These are phyloP conservation scores for Dryobota labecula DNA, from an alignment of 2,888 invertebrate species.

Conservation along the genomic window DNA sequence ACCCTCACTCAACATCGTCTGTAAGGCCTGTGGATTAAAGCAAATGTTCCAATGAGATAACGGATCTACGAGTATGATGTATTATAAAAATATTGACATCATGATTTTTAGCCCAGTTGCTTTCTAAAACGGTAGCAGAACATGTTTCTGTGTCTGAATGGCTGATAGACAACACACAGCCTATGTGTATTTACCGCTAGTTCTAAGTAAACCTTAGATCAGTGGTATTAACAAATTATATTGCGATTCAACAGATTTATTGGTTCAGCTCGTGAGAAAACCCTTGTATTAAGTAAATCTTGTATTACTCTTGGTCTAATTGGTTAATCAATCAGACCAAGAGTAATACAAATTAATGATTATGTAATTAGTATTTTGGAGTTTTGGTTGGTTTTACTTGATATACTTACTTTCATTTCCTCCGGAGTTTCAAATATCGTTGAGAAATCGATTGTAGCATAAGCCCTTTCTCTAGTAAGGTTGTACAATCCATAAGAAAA, in stretches of 20 bases:
- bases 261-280: too few relatives aligned
- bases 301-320: neutral
- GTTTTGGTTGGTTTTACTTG: neutral
- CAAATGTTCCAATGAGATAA: neutral
- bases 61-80: neutral
- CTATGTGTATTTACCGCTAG: too few relatives aligned
- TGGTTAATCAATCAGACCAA: too few relatives aligned
- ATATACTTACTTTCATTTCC: conserved; percentile 69
- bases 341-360: neutral
- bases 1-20: conserved; percentile 75
- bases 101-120: neutral
- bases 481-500: conserved; percentile 69
- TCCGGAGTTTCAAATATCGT: conserved; percentile 65
- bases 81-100: neutral
- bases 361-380: neutral
- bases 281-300: too few relatives aligned
- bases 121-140: neutral
- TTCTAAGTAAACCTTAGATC: neutral
- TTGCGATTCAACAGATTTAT: too few relatives aligned
- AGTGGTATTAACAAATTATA: too few relatives aligned
- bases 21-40: conserved; percentile 69
- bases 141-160: neutral
- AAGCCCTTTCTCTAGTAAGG: conserved; percentile 64
- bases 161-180: neutral
- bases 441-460: conserved; percentile 69